Base-by-base conservation (phyloP, 2,888 invertebrate species). In the Metopia argyrocephala region DNA sequence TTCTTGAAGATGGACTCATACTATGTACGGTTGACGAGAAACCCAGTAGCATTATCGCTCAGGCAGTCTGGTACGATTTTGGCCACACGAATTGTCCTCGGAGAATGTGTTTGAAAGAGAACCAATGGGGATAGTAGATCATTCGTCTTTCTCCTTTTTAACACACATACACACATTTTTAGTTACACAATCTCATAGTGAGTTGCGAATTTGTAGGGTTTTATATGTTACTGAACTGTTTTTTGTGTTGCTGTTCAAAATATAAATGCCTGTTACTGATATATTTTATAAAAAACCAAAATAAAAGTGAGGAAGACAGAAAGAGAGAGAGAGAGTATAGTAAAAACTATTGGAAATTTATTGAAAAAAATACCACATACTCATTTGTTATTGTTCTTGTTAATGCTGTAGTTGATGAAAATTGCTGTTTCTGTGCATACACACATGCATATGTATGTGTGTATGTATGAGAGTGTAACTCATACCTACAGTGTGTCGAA, bases 311-410 rank as follows among this genome's bases (percentile, higher is more conserved):
- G 9, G 12, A 31, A 31, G 31, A 38, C 2, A 21, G 21, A 59
- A 31, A 28, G 28, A 57, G 20, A n/a, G n/a, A 59, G 20, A 27
- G 28, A 57, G 28, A 56, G n/a, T 56, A 25, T 54, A 21, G 3
- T 5, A 48, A 28, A 57, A 50, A 38, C 38, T 38, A 4, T 38
- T 9, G 4, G 15, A 38, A 15, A 50, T 23, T 23, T 48, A 59
- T 70, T 70, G 20, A 64, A 64, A 69, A 64, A 23, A 54, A 56
- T 46, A 73, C 46, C 62, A 46, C 54, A 64, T 64, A 45, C 27
- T 50, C 38, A 23, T 48, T 57, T 48, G 50, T 9, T 38, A 25
- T 18, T n/a, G n/a, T n/a, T n/a, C n/a, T n/a, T n/a, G n/a, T n/a
- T n/a, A n/a, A n/a, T 66, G n/a, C 12, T 54, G 23, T 54, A 27